Evolutionary conservation across 2,113 vertebrate genomes (phyloP).

Genomic region (Eptesicus fuscus): DNA sequence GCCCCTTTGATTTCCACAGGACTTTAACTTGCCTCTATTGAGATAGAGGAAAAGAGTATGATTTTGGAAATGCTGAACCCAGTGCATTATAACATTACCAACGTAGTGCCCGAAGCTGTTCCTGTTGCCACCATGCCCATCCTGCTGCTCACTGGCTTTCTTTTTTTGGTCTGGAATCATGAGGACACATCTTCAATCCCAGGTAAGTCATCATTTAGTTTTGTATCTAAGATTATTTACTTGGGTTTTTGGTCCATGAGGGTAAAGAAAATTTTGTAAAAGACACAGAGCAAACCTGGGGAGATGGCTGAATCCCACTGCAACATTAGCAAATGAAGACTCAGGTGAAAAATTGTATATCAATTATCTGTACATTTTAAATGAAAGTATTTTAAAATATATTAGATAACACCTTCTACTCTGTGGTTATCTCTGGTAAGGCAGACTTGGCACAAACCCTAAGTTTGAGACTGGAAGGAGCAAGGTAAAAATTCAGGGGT

Average conservation of each 20-base stretch:
- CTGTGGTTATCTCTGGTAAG: background rate
- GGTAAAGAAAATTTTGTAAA: background rate
- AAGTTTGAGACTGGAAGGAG: background rate
- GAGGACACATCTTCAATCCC: constrained; percentile 84
- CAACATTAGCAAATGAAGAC: background rate
- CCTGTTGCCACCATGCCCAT: constrained; percentile 77
- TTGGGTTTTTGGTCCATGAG: background rate
- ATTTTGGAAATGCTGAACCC: constrained; percentile 77
- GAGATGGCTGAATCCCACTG: background rate
- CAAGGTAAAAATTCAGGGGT: background rate
- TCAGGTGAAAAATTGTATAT: background rate
- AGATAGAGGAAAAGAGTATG: constrained; percentile 51
- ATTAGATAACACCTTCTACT: background rate
- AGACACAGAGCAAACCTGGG: background rate
- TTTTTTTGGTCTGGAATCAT: constrained; percentile 81
- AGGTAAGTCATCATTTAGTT: constrained; percentile 79
- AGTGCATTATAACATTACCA: constrained; percentile 75
- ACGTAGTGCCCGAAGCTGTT: constrained; percentile 42
- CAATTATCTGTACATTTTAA: background rate
- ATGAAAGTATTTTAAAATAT: background rate
- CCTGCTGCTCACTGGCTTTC: constrained; percentile 83
- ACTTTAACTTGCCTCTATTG: background rate
- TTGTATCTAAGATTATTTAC: background rate
- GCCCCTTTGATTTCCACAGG: constrained; percentile 38
- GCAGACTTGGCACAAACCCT: background rate